These are phyloP conservation scores for Notolepis coatsorum DNA, from an alignment of 2,797 vertebrate species.

Conservation along the genomic window DNA sequence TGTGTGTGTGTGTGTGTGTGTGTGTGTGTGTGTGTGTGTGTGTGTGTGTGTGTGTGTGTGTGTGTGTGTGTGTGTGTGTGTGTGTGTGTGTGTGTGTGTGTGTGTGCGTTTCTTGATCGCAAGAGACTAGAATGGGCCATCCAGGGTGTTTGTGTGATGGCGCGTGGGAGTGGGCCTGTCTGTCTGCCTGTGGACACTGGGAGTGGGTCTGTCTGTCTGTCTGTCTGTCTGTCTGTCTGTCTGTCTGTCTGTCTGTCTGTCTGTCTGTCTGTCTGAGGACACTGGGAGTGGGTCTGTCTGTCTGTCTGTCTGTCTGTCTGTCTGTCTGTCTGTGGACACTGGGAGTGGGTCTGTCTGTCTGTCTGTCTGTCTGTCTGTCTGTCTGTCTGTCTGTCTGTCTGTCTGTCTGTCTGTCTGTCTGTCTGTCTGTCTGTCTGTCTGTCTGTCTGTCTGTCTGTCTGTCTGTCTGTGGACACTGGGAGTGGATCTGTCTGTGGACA, in stretches of 20 bases:
- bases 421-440: background rate
- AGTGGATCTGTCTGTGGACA: too few relatives aligned
- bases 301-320: background rate
- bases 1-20: background rate
- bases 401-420: background rate
- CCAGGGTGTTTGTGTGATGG: too few relatives aligned
- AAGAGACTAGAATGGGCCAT: too few relatives aligned
- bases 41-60: background rate
- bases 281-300: too few relatives aligned
- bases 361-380: background rate
- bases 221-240: background rate
- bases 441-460: background rate
- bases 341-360: background rate
- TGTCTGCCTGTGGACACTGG: too few relatives aligned
- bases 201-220: background rate
- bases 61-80: background rate
- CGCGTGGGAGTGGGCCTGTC: too few relatives aligned
- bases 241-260: background rate
- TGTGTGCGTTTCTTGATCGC: too few relatives aligned
- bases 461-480: too few relatives aligned
- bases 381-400: background rate
- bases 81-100: too few relatives aligned
- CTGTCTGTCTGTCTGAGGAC: too few relatives aligned
- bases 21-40: background rate
- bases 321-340: too few relatives aligned